Conservation (phyloP, 2,888 invertebrate genomes). For the Ferdinandea cuprea region DNA sequence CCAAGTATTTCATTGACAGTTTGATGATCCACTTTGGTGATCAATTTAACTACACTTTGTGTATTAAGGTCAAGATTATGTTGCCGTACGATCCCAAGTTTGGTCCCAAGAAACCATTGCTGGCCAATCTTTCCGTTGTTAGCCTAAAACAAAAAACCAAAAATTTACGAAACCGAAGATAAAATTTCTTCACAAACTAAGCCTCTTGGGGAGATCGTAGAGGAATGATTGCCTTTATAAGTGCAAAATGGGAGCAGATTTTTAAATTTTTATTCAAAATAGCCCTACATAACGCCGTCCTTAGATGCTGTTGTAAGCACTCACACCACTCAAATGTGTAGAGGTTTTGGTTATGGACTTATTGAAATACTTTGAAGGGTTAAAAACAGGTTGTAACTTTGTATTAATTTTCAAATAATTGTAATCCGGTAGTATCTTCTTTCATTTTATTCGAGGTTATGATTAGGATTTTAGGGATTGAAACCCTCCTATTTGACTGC, state of each 20-base stretch:
- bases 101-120: slow-evolving; percentile 98
- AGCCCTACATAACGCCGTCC: no score
- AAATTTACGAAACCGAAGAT: slow-evolving; percentile 84
- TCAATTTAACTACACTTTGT: slow-evolving; percentile 95
- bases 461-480: no score
- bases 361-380: no score
- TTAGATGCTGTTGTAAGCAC: no score
- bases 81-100: slow-evolving; percentile 99
- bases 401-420: no score
- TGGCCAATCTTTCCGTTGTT: slow-evolving; percentile 97
- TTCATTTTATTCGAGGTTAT: no score
- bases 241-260: slow-evolving; percentile 55
- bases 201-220: slow-evolving; percentile 79
- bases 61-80: slow-evolving; percentile 98
- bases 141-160: slow-evolving; percentile 99
- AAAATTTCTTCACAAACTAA: slow-evolving; percentile 81
- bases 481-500: no score
- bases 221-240: slow-evolving; percentile 80
- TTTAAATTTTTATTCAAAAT: slow-evolving; percentile 66
- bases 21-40: slow-evolving; percentile 99
- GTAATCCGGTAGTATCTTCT: no score
- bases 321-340: no score
- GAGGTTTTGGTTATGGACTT: no score
- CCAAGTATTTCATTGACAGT: slow-evolving; percentile 99
- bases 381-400: no score